Conservation (phyloP, 37 sponge, comb jelly and placozoan species). For the Dysidea cf. avara region DNA sequence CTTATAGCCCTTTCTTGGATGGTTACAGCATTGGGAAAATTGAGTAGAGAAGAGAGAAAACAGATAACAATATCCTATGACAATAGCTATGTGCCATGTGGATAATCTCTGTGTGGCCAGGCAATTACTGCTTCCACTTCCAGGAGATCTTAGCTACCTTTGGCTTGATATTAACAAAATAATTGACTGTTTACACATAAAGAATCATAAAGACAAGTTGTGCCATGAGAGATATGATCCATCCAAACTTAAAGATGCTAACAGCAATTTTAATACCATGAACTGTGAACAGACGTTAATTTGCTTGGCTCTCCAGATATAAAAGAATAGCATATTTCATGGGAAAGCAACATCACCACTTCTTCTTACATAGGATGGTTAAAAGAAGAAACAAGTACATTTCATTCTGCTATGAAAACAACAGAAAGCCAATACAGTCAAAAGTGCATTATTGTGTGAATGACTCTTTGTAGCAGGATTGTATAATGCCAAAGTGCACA, state of each 20-base stretch:
- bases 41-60: not conserved
- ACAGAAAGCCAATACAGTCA: too few species aligned
- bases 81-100: conserved; percentile 57
- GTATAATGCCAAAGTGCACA: too few species aligned
- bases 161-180: conserved; percentile 23
- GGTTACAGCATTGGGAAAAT: not conserved
- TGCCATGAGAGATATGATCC: too few species aligned
- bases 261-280: conserved; percentile 13
- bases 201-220: too few species aligned
- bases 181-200: too few species aligned
- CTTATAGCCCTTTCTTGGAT: conserved; percentile 25
- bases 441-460: too few species aligned
- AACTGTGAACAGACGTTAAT: conserved; percentile 49
- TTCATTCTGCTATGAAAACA: too few species aligned
- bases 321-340: conserved; percentile 36
- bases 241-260: too few species aligned
- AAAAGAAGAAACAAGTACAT: conserved; percentile 24
- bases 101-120: conserved; percentile 13
- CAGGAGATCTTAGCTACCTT: not conserved
- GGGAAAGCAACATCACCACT: conserved; percentile 37
- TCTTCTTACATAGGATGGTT: conserved; percentile 36
- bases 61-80: conserved; percentile 40
- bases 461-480: too few species aligned
- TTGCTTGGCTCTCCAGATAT: conserved; percentile 36
- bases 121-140: conserved; percentile 26